A percentile compares a stretch with the other conserved stretches of the same genome.
Conservation (phyloP, 2,888 invertebrate species). For the Sycophila texana region DNA sequence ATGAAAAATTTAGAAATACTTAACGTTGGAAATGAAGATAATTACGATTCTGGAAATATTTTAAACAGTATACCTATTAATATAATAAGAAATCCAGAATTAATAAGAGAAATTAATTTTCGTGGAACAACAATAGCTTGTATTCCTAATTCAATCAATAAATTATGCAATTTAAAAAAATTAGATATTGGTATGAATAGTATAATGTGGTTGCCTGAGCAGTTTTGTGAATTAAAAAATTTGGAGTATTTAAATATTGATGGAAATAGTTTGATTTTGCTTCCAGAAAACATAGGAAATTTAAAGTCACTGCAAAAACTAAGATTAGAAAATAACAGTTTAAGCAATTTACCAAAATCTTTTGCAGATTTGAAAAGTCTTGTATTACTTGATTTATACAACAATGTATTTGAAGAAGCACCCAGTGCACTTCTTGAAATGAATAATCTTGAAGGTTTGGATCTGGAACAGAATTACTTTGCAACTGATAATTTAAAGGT, state of each 20-base stretch:
- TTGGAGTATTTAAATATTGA: slow-evolving; percentile 50
- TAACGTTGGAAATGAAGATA: slow-evolving; percentile 44
- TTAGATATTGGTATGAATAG: slow-evolving; percentile 50
- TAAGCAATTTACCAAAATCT: slow-evolving; percentile 47
- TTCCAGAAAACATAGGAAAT: slow-evolving; percentile 53
- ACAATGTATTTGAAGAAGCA: slow-evolving; percentile 51
- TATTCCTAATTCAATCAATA: slow-evolving; percentile 33
- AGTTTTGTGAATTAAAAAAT: slow-evolving; percentile 51
- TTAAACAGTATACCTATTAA: slow-evolving; percentile 44
- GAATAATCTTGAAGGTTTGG: slow-evolving; percentile 44
- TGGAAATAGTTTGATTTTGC: slow-evolving; percentile 39
- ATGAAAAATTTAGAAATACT: slow-evolving; percentile 50
- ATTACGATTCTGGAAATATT: not conserved
- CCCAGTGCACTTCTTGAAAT: slow-evolving; percentile 32
- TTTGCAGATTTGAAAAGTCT: slow-evolving; percentile 52
- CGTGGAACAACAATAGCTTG: slow-evolving; percentile 38
- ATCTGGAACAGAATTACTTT: slow-evolving; percentile 52
- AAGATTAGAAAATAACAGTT: slow-evolving; percentile 35
- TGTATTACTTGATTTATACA: slow-evolving; percentile 43
- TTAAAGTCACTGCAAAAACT: slow-evolving; percentile 47
- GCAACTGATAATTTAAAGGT: slow-evolving; percentile 41
- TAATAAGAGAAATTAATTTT: slow-evolving; percentile 48
- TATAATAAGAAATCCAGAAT: slow-evolving; percentile 36
- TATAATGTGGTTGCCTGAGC: slow-evolving; percentile 54
- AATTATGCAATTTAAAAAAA: slow-evolving; percentile 48